Evolutionary conservation across 2,797 vertebrate species (phyloP).

Genomic region (Hemitrygon akajei): DNA sequence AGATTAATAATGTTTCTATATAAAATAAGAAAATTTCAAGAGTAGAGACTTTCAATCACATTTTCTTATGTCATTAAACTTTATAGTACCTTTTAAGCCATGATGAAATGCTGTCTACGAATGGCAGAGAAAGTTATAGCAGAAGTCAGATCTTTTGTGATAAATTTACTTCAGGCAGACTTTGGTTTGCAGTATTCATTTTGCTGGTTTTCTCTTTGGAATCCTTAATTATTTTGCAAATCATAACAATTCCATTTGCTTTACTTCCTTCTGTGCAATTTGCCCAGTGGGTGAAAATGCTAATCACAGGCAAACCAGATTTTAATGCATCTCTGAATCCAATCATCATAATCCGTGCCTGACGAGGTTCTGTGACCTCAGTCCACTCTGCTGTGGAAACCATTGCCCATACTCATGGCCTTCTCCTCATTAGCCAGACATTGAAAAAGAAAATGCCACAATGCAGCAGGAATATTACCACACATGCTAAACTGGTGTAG

Average conservation of each 20-base stretch:
- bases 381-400: neutral
- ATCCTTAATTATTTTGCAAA: neutral
- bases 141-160: conserved; percentile 40
- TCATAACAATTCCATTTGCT: neutral
- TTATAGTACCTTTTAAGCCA: conserved; percentile 52
- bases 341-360: neutral
- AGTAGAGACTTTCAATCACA: conserved; percentile 52
- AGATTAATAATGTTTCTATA: conserved; percentile 53
- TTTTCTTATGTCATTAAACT: conserved; percentile 70
- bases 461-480: neutral
- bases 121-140: conserved; percentile 37
- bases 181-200: neutral
- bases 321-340: neutral
- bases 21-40: conserved; percentile 56
- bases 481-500: neutral
- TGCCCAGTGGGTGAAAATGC: neutral
- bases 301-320: neutral
- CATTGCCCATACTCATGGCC: neutral
- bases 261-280: conserved; percentile 9
- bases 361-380: neutral
- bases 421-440: neutral
- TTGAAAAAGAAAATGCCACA: neutral
- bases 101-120: conserved; percentile 46
- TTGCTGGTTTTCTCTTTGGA: conserved; percentile 7
- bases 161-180: neutral